Conservation (phyloP, 1,140 invertebrate species). For the Apis florea region DNA sequence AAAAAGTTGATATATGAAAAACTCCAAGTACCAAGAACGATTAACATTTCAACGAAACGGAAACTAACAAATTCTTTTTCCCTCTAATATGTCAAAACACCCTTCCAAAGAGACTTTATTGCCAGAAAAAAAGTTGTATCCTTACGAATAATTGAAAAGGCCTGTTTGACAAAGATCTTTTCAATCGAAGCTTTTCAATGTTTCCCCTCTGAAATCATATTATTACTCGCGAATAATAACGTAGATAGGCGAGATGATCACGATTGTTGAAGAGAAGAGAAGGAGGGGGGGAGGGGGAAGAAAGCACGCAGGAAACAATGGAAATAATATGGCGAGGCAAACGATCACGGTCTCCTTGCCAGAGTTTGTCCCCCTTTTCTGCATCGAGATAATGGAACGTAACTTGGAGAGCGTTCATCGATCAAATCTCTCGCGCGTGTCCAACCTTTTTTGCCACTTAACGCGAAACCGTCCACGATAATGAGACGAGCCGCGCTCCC, state of each 20-base stretch:
- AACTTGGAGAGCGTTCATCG: slow-evolving; percentile 24
- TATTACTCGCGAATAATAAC: slow-evolving; percentile 4
- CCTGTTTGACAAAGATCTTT: not conserved
- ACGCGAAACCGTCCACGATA: slow-evolving; percentile 8
- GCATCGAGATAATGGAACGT: slow-evolving; percentile 13
- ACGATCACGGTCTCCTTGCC: no score
- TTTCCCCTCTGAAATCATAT: not conserved
- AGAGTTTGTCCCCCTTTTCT: not conserved
- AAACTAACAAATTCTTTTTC: no score
- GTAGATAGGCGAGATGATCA: no score
- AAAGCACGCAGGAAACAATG: not conserved
- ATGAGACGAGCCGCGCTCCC: slow-evolving; percentile 5
- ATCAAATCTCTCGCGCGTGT: slow-evolving; percentile 28
- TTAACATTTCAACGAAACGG: no score
- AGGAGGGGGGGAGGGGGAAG: no score
- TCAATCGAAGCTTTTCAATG: not conserved
- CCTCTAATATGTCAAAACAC: no score
- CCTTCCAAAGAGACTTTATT: not conserved
- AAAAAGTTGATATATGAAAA: no score
- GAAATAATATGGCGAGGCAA: not conserved
- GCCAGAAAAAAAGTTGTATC: no score
- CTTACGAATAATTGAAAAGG: not conserved
- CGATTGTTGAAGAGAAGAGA: not conserved
- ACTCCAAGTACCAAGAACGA: no score
- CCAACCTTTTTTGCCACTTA: slow-evolving; percentile 23